phyloP scores from a whole-genome alignment of 2,888 invertebrate species.

The Hydropsyche betteni region DNA sequence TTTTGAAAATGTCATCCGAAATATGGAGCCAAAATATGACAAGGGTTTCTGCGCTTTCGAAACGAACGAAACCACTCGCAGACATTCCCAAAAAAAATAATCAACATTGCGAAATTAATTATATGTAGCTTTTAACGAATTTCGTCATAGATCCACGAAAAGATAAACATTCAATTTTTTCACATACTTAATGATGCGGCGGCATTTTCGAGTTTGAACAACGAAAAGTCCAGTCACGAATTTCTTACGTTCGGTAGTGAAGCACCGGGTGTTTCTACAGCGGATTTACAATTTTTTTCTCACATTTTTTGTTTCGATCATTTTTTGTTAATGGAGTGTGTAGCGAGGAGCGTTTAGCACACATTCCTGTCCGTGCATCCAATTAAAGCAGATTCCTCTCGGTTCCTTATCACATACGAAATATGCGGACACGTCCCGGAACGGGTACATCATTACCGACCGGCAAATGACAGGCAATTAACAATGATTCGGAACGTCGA shows the following conservation, averaged over 20 bases:
- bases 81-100: not conserved
- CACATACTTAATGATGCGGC: not conserved
- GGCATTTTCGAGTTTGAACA: too few species aligned
- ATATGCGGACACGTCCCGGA: slow-evolving; percentile 32
- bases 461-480: slow-evolving; percentile 25
- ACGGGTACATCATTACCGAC: slow-evolving; percentile 17
- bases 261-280: too few species aligned
- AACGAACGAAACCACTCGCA: not conserved
- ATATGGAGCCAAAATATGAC: slow-evolving; percentile 6
- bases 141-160: not conserved
- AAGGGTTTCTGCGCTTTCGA: not conserved
- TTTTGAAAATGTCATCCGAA: slow-evolving; percentile 7
- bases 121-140: too few species aligned
- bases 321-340: too few species aligned
- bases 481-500: not conserved
- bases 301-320: too few species aligned
- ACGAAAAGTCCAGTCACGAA: slow-evolving; percentile 10
- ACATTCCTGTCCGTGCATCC: slow-evolving; percentile 33
- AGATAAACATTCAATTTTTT: not conserved
- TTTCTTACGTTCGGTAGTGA: too few species aligned
- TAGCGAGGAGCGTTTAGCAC: not conserved
- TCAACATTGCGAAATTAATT: too few species aligned
- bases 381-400: slow-evolving; percentile 35
- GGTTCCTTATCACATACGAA: not conserved
- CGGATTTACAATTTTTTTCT: too few species aligned